Evolutionary conservation across 2,888 invertebrate genomes (phyloP), one percentile per base, ranked within the genome.

Genomic region (Micoletzkya japonica): DNA sequence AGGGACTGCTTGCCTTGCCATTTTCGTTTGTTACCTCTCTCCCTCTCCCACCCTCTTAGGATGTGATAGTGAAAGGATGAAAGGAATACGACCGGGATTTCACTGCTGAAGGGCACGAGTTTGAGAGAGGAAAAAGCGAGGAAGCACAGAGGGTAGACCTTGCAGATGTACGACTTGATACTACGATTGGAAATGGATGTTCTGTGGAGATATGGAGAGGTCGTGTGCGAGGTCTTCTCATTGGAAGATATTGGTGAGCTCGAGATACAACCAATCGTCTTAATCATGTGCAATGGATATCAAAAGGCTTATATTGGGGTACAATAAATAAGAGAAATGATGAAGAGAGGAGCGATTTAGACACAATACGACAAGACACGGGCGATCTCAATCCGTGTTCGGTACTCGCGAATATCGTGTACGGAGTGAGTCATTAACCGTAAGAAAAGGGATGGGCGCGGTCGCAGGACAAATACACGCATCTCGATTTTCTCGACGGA

Each of bases 131-230:
- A 34, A n/a, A 7, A 24, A 4, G 28, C 17, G 2, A 28, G 28
- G 28, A 7, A 54, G 54, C 26, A 34, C 32, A 34, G 24, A n/a
- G 20, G 14, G 14, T n/a, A 14, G 17, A n/a, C 39, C 17, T 75
- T 76, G 7, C 75, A 88, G 86, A 92, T 97, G 89, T 97, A 96
- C 87, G 94, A 95, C 85, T 95, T 96, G 84, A 95, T 97, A 76
- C 89, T 96, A 84, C 94, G 95, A 87, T 92, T 95, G 73, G 94
- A 95, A 85, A 88, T 96, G 57, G 95, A 96, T 88, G 94, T 95
- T 78, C 95, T 94, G 86, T 97, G 96, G 96, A 94, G 95, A 86
- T 92, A 94, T 77, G 94, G 93, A 85, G 87, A 87, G 75, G 93
- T 96, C 10, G 76, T 79, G 17, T 78, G 77, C 66, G 76, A 79